phyloP scores from a whole-genome alignment of 1,140 invertebrate genomes.

The Rhizoglyphus robini region DNA sequence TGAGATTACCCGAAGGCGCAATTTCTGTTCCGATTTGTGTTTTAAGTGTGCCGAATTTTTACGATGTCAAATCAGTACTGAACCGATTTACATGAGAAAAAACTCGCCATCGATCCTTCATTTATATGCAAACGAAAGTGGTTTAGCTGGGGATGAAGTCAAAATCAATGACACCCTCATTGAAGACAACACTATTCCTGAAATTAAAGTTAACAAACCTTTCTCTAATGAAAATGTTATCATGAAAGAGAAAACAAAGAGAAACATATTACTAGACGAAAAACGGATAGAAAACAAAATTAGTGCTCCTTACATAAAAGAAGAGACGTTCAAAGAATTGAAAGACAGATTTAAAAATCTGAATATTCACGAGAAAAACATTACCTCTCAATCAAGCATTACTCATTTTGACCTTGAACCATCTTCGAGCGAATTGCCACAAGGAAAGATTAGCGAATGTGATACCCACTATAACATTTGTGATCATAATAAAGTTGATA shows the following conservation, averaged over 20 bases:
- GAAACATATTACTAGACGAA: not conserved
- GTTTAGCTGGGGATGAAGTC: not conserved
- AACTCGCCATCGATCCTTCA: not conserved
- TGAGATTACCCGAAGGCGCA: not conserved
- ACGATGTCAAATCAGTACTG: not conserved
- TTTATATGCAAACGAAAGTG: not conserved
- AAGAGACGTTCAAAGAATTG: not conserved
- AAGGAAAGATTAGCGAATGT: too few relatives aligned
- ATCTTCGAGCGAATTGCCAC: not conserved
- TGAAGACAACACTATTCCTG: too few relatives aligned
- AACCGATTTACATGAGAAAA: not conserved
- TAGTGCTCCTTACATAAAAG: not conserved
- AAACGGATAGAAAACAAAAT: not conserved
- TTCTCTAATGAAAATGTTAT: not conserved
- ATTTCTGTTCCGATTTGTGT: constrained; percentile 7
- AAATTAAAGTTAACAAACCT: too few relatives aligned
- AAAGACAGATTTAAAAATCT: not conserved
- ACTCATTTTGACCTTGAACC: too few relatives aligned
- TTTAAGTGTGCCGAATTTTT: not conserved
- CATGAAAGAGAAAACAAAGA: not conserved
- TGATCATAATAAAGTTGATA: too few relatives aligned
- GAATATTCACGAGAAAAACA: not conserved
- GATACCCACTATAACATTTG: too few relatives aligned
- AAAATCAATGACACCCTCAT: not conserved
- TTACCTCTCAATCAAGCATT: too few relatives aligned